Conservation (phyloP, 2,113 vertebrate genomes). For the Marcusenius ussheri region DNA sequence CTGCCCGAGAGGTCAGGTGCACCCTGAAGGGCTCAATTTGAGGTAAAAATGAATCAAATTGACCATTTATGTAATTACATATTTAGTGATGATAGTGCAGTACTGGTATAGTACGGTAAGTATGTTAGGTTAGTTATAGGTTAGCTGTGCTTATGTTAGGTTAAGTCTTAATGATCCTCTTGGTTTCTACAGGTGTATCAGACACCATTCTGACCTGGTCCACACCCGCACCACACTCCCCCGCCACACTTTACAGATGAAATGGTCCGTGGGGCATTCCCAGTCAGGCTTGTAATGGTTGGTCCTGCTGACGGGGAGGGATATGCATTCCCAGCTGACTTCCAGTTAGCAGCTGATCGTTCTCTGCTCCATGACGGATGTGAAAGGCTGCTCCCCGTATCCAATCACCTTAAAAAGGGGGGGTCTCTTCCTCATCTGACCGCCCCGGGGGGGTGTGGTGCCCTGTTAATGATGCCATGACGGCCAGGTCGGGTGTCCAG, state of each 20-base stretch:
- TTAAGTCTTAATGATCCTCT: background rate
- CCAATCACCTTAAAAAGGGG: background rate
- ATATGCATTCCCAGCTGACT: background rate
- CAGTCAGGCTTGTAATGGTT: background rate
- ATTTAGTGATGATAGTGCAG: background rate
- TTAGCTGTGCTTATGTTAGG: background rate
- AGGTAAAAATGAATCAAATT: background rate
- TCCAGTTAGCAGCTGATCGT: background rate
- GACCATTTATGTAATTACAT: background rate
- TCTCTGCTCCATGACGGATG: background rate
- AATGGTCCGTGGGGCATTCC: background rate
- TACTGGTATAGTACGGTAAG: background rate
- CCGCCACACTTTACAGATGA: background rate
- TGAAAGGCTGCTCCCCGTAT: background rate
- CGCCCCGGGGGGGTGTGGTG: background rate
- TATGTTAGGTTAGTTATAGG: background rate
- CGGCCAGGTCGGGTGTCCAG: background rate
- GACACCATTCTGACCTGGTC: background rate
- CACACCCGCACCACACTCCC: background rate
- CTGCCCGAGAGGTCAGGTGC: background rate
- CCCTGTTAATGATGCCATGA: conserved; percentile 52
- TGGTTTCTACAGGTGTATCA: background rate
- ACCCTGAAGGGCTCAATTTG: background rate
- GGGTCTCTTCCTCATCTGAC: background rate
- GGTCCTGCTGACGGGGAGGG: background rate